Evolutionary conservation across 2,888 invertebrate species (phyloP).

Genomic region (Erebia epiphron): DNA sequence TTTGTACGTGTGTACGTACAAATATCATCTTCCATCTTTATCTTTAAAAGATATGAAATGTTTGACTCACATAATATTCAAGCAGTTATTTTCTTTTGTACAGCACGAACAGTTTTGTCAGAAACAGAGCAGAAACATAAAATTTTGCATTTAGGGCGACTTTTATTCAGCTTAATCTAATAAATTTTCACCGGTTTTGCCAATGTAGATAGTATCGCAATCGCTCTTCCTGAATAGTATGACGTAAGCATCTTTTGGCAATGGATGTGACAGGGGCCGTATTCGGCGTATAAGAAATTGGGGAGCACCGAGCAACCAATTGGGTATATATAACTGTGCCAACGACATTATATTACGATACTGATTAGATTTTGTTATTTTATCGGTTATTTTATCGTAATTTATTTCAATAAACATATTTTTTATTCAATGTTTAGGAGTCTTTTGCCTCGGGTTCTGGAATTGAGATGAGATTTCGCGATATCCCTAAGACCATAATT

Average conservation of each 20-base stretch:
- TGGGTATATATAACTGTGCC: constrained; percentile 21
- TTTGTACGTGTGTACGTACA: too few relatives aligned
- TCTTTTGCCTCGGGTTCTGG: too few relatives aligned
- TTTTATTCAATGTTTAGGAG: background rate
- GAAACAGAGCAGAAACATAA: too few relatives aligned
- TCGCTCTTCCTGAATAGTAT: background rate
- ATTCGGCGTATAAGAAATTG: constrained; percentile 30
- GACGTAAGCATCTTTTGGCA: constrained; percentile 16
- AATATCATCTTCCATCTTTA: too few relatives aligned
- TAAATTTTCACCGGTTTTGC: background rate
- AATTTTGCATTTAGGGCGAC: too few relatives aligned
- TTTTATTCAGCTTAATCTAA: too few relatives aligned
- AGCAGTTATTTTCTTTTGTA: too few relatives aligned
- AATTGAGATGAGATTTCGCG: too few relatives aligned
- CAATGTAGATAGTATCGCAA: constrained; percentile 4
- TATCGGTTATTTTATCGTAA: constrained; percentile 3
- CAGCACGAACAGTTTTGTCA: too few relatives aligned
- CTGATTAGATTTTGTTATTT: constrained; percentile 31
- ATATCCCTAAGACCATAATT: too few relatives aligned
- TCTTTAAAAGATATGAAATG: too few relatives aligned
- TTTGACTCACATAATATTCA: too few relatives aligned
- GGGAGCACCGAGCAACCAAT: constrained; percentile 24
- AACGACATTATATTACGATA: constrained; percentile 30
- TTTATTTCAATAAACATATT: background rate
- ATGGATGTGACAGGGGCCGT: constrained; percentile 31